Base-by-base conservation (phyloP, 2,888 invertebrate genomes). In the Sarcophaga caerulescens region DNA sequence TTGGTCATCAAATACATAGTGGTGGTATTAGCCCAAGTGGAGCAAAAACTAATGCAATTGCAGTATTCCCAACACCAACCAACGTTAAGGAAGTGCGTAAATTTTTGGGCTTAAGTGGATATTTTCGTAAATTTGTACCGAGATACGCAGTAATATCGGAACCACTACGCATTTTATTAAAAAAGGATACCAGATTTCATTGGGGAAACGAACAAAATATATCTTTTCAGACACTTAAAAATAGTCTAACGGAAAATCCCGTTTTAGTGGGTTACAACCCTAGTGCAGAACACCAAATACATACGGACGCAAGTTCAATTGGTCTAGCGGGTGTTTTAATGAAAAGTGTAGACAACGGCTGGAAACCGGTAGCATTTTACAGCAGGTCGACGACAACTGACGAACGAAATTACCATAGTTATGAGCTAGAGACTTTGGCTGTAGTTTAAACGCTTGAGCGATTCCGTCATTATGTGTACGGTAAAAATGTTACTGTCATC, bases 381-480 rank as follows among this genome's bases (percentile, higher is more conserved):
- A 84, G 76, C 57, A 47, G 76, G 19, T 78, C 81, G 6, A 85
- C 81, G 17, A 77, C 52, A 21, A 21, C 19, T 17, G n/a, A 62
- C 12, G 84, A 81, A 75, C 78, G 84, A 35, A 76, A 88, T 1
- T 91, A 89, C 78, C 89, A 90, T 65, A 90, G 89, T 70, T 92
- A 92, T 75, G 91, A 92, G 69, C 87, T 92, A 0, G 89, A 92
- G 76, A 90, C 91, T 0, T 68, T 84, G 44, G 84, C 85, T 3
- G 75, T 76, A 12, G 75, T 79, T 79, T 91, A 45, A 17, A 44
- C 62, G 8, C 23, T 63, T 35, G 76, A 69, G 45, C 66, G 52
- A 17, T 76, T 70, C 59, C n/a, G 70, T 17, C 75, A 60, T 35
- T 69, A 57, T 17, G 19, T 79, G 4, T 62, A 59, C 5, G 78